phyloP scores from a whole-genome alignment of 2,797 vertebrate species.

The Harpagifer antarcticus region DNA sequence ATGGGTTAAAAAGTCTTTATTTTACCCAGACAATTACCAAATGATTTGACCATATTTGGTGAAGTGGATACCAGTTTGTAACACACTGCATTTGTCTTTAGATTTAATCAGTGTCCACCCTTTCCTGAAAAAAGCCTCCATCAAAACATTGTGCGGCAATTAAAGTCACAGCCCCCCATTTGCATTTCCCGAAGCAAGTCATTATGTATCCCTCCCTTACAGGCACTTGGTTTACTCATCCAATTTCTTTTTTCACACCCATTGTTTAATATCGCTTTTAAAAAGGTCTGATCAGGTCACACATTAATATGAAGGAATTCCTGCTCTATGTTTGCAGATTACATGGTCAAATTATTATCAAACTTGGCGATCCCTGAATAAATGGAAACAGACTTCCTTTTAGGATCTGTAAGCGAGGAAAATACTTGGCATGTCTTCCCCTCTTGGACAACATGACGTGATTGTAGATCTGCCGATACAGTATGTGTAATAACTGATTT shows the following conservation, averaged over 20 bases:
- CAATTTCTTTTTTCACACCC: not conserved
- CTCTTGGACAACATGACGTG: not conserved
- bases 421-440: not conserved
- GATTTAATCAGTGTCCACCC: conserved; percentile 69
- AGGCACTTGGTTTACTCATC: not conserved
- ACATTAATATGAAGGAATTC: conserved; percentile 22
- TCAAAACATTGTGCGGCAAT: conserved; percentile 51
- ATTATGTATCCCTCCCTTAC: conserved; percentile 1
- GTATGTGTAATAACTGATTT: not conserved
- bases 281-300: not conserved
- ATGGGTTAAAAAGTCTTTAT: conserved; percentile 36
- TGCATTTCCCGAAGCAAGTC: not conserved
- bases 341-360: not conserved
- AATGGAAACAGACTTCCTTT: not conserved
- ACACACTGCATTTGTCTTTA: conserved; percentile 57
- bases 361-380: not conserved
- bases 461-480: not conserved
- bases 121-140: conserved; percentile 63
- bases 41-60: conserved; percentile 72
- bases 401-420: not conserved
- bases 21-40: conserved; percentile 54
- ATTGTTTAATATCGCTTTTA: conserved; percentile 27
- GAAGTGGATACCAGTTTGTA: conserved; percentile 70
- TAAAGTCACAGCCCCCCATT: conserved; percentile 32
- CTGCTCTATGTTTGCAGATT: conserved; percentile 4